Evolutionary conservation across 2,888 invertebrate genomes (phyloP).

Genomic region (Cheilosia urbana): DNA sequence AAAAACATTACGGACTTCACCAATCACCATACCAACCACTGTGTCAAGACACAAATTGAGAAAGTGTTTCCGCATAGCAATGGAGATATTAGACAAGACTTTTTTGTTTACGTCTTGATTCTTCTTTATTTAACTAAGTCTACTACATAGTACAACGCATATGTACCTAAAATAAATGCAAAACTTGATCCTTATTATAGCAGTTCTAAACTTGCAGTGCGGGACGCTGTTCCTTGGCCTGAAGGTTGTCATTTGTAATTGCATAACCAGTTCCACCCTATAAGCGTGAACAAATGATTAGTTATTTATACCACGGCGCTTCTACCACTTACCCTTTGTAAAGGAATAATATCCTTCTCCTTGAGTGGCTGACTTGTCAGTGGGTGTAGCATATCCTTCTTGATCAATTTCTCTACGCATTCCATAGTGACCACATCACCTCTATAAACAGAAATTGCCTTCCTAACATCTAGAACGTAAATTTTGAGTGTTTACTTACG

Average conservation of each 20-base stretch:
- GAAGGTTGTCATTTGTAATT: constrained; percentile 92
- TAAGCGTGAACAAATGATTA: constrained; percentile 8
- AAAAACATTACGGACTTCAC: too few relatives aligned
- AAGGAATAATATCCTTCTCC: constrained; percentile 95
- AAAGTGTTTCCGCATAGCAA: too few relatives aligned
- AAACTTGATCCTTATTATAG: not conserved
- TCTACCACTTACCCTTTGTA: constrained; percentile 89
- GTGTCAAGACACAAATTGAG: too few relatives aligned
- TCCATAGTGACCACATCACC: constrained; percentile 98
- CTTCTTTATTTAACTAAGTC: not conserved
- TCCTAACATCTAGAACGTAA: constrained; percentile 2
- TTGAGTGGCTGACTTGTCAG: constrained; percentile 92
- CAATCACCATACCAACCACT: too few relatives aligned
- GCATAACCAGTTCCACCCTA: constrained; percentile 98
- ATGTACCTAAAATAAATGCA: constrained; percentile 13
- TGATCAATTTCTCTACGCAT: constrained; percentile 97
- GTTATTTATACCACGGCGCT: not conserved
- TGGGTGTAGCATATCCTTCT: constrained; percentile 98
- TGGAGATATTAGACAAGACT: too few relatives aligned
- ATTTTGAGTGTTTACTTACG: constrained; percentile 86
- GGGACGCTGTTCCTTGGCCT: constrained; percentile 92
- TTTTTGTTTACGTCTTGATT: not conserved
- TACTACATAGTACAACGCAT: not conserved
- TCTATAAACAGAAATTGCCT: constrained; percentile 85
- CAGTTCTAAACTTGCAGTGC: constrained; percentile 89